These are phyloP conservation scores for Nibea coibor DNA, from an alignment of 2,113 vertebrate species.

Conservation along the genomic window DNA sequence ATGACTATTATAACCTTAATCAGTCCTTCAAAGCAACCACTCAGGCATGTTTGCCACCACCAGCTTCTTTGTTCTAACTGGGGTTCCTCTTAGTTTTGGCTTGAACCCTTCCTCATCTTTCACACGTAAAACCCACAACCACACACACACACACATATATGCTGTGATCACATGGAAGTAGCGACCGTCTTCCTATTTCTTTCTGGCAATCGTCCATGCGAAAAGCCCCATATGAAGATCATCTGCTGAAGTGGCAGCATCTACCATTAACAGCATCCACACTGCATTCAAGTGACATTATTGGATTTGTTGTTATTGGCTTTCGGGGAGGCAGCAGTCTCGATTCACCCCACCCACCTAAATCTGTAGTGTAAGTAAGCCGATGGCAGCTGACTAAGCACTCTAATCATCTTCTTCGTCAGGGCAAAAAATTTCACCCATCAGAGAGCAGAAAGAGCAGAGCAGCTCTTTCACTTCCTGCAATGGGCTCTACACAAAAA, in stretches of 20 bases:
- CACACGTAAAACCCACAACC: background rate
- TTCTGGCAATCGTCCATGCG: background rate
- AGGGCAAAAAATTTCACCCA: conserved; percentile 2
- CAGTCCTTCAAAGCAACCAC: conserved; percentile 70
- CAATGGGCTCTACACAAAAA: conserved; percentile 67
- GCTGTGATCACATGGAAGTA: background rate
- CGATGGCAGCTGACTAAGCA: conserved; percentile 46
- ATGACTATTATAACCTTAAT: conserved; percentile 76
- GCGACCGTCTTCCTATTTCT: background rate
- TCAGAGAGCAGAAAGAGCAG: conserved; percentile 42
- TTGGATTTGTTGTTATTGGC: conserved; percentile 65
- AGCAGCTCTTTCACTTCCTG: conserved; percentile 73
- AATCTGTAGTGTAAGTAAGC: conserved; percentile 33
- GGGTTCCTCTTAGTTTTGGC: conserved; percentile 32
- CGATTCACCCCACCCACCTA: background rate
- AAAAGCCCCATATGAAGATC: conserved; percentile 31
- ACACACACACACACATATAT: conserved; percentile 10
- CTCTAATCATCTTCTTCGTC: conserved; percentile 5
- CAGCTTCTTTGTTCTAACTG: conserved; percentile 63
- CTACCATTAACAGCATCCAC: conserved; percentile 40
- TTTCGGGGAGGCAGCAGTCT: conserved; percentile 34
- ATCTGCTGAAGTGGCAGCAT: conserved; percentile 24
- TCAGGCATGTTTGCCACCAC: conserved; percentile 63
- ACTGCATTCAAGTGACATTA: conserved; percentile 44
- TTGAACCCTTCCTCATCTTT: background rate